phyloP scores from a whole-genome alignment of 2,113 vertebrate species.

The Ctenodactylus gundi region DNA sequence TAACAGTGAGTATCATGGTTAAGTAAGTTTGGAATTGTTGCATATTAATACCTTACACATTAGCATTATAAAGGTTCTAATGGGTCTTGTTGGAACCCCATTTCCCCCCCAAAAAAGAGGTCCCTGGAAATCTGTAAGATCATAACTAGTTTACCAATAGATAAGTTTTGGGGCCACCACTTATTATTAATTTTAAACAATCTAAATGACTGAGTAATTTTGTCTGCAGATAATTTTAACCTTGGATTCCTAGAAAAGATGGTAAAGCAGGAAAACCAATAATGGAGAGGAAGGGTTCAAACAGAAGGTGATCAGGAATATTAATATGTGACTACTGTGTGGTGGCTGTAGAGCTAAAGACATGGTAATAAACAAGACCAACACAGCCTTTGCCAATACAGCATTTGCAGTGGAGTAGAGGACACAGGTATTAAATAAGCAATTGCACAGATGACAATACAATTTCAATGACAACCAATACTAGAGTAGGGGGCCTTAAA shows the following conservation, averaged over 20 bases:
- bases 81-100: background rate
- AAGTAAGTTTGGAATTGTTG: background rate
- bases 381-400: background rate
- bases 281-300: background rate
- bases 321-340: background rate
- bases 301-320: background rate
- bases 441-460: background rate
- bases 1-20: background rate
- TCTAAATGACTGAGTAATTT: background rate
- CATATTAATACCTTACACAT: background rate
- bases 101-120: background rate
- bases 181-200: conserved; percentile 8
- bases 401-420: background rate
- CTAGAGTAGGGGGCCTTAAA: background rate
- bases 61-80: background rate
- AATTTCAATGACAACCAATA: background rate
- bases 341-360: background rate
- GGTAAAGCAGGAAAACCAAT: background rate
- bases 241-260: background rate
- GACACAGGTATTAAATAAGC: background rate
- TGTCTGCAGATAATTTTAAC: background rate
- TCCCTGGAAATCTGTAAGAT: background rate
- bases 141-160: background rate
- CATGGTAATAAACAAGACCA: background rate
- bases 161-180: background rate